phyloP scores from a whole-genome alignment of 2,113 vertebrate species.

The Rallus limicola region DNA sequence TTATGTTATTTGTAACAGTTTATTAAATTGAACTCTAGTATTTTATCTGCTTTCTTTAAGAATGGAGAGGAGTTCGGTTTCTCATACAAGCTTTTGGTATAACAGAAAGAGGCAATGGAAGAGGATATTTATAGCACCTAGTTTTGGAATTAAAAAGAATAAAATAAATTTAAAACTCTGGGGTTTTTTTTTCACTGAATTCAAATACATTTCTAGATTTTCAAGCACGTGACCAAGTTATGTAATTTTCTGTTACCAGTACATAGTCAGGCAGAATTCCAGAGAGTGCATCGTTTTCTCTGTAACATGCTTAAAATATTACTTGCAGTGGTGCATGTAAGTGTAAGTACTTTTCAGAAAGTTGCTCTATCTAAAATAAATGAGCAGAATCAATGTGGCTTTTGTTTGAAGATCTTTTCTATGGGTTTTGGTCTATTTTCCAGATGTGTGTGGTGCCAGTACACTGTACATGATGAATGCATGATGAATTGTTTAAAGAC shows the following conservation, averaged over 20 bases:
- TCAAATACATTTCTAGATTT: background rate
- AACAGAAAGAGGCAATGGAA: background rate
- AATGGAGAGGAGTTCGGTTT: background rate
- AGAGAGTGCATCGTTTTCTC: background rate
- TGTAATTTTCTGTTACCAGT: background rate
- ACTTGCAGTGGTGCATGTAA: background rate
- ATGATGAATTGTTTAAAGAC: constrained; percentile 73
- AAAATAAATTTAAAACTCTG: background rate
- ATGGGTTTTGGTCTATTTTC: background rate
- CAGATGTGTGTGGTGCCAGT: constrained; percentile 97
- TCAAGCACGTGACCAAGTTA: background rate
- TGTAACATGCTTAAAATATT: background rate
- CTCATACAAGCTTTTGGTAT: background rate
- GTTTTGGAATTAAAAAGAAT: background rate
- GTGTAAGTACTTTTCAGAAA: background rate
- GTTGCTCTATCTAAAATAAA: background rate
- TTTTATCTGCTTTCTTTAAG: background rate
- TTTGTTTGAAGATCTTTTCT: background rate
- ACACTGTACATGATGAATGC: constrained; percentile 92
- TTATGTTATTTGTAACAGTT: background rate
- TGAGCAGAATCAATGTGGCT: background rate
- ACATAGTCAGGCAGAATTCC: background rate
- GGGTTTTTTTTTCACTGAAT: background rate
- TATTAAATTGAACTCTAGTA: background rate
- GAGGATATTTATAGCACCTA: background rate